These are phyloP conservation scores for Watsonalla cultraria DNA, from an alignment of 2,888 invertebrate genomes.

Conservation along the genomic window DNA sequence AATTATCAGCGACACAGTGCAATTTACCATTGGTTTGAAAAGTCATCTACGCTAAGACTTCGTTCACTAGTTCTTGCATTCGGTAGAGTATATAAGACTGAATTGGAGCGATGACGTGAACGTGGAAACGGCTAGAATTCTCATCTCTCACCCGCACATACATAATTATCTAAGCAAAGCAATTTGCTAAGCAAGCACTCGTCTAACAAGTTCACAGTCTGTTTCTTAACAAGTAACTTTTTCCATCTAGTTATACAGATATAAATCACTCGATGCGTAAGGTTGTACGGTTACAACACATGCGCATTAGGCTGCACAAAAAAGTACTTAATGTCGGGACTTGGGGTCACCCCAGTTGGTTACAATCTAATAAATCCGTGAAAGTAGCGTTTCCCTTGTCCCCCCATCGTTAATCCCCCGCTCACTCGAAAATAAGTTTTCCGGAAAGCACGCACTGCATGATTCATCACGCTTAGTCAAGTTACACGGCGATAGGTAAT, in stretches of 20 bases:
- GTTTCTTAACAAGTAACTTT: neutral
- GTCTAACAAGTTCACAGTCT: neutral
- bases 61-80: too few relatives aligned
- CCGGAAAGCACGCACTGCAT: constrained; percentile 45
- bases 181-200: neutral
- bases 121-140: neutral
- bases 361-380: constrained; percentile 11
- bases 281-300: neutral
- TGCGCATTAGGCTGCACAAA: constrained; percentile 4
- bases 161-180: neutral
- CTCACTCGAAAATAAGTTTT: constrained; percentile 28
- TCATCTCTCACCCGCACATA: neutral
- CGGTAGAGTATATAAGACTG: too few relatives aligned
- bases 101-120: neutral
- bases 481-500: constrained; percentile 5
- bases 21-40: too few relatives aligned
- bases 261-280: neutral
- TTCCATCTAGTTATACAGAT: neutral
- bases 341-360: constrained; percentile 6
- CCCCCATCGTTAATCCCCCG: constrained; percentile 45
- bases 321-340: constrained; percentile 1
- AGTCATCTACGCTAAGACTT: too few relatives aligned
- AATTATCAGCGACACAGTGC: too few relatives aligned
- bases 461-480: constrained; percentile 42
- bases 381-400: constrained; percentile 8